phyloP scores from a whole-genome alignment of 1,140 invertebrate genomes.

The Drosophila bipectinata region DNA sequence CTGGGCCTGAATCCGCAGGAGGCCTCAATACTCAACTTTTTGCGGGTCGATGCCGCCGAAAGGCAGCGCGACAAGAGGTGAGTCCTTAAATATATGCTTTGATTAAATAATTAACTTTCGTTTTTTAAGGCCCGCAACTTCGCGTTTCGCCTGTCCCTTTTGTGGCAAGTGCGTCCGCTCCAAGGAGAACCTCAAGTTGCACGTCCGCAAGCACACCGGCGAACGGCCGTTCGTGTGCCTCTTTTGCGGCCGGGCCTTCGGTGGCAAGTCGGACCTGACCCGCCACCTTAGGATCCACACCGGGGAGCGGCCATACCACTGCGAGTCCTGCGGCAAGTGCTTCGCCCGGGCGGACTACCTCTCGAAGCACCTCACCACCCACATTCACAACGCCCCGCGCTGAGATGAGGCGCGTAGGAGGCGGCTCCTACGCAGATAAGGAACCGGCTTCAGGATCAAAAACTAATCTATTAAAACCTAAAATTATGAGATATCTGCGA shows the following conservation, averaged over 20 bases:
- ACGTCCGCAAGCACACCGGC: conserved; percentile 94
- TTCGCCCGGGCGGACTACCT: conserved; percentile 95
- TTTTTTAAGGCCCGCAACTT: conserved; percentile 66
- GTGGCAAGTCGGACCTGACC: conserved; percentile 93
- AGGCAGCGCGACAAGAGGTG: conserved; percentile 87
- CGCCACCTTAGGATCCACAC: conserved; percentile 94
- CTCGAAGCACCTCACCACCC: conserved; percentile 95
- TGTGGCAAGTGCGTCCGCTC: conserved; percentile 95
- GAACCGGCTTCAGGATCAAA: conserved; percentile 21
- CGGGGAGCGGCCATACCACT: conserved; percentile 92
- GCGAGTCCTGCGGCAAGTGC: conserved; percentile 95
- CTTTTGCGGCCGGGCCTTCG: conserved; percentile 93
- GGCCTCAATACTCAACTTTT: conserved; percentile 87
- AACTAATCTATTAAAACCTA: neutral
- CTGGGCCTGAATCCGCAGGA: conserved; percentile 85
- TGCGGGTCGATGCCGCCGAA: conserved; percentile 87
- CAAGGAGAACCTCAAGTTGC: conserved; percentile 94
- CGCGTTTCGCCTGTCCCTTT: conserved; percentile 93
- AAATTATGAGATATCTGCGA: conserved; percentile 39
- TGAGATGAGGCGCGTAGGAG: conserved; percentile 85
- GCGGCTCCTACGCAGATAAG: conserved; percentile 84
- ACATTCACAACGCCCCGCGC: conserved; percentile 90
- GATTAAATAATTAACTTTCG: neutral
- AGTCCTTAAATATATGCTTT: neutral
- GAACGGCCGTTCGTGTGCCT: conserved; percentile 94